These are phyloP conservation scores for Novumbra hubbsi DNA, from an alignment of 2,797 vertebrate genomes.

Conservation along the genomic window DNA sequence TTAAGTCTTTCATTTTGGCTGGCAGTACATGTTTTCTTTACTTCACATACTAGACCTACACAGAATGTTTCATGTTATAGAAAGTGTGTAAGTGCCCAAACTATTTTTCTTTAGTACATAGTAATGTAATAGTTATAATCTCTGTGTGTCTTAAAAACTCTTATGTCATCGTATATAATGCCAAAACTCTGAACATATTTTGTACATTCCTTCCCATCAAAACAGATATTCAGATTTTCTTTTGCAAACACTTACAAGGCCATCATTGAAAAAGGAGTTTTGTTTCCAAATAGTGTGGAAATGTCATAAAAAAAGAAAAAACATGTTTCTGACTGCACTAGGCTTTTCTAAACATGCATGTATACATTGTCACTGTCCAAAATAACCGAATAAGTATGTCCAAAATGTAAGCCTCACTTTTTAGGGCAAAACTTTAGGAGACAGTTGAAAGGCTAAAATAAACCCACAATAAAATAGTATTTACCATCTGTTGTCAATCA, in stretches of 20 bases:
- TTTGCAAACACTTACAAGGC: too few relatives aligned
- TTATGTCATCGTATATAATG: too few relatives aligned
- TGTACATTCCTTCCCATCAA: too few relatives aligned
- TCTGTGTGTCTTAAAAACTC: too few relatives aligned
- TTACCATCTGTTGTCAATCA: slow-evolving; percentile 87
- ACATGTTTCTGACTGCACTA: too few relatives aligned
- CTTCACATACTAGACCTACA: neutral
- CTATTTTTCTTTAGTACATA: neutral
- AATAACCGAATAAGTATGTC: neutral
- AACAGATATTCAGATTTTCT: too few relatives aligned
- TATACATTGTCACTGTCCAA: neutral
- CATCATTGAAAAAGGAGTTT: too few relatives aligned
- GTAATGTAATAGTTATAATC: neutral
- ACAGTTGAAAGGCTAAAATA: slow-evolving; percentile 7
- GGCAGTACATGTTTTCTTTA: slow-evolving; percentile 25
- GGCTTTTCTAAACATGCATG: neutral
- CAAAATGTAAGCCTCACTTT: neutral
- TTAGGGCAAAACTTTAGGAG: slow-evolving; percentile 7
- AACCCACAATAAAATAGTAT: slow-evolving; percentile 31
- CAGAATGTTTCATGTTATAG: neutral
- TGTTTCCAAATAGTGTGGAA: too few relatives aligned
- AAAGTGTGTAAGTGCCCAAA: neutral
- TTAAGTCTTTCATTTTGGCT: slow-evolving; percentile 37
- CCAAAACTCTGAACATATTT: too few relatives aligned
- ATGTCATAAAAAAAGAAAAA: too few relatives aligned